Percentiles rank a stretch among this genome's conserved stretches.
Conservation (phyloP, 2,888 invertebrate species). For the Nysson spinosus region DNA sequence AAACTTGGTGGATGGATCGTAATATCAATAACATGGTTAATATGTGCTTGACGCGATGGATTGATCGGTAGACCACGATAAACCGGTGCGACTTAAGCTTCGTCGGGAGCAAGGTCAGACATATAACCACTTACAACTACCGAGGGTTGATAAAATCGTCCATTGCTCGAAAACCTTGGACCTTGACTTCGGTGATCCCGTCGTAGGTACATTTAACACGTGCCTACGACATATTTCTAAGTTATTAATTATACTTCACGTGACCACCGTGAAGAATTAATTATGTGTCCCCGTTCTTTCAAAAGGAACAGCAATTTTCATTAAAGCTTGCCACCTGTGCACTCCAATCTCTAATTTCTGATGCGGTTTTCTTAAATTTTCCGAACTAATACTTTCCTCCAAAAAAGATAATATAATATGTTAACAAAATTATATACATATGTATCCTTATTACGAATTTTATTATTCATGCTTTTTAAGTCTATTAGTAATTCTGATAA, state of each 20-base stretch:
- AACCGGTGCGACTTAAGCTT: constrained; percentile 35
- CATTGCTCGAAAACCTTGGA: constrained; percentile 40
- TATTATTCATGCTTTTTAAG: too few relatives aligned
- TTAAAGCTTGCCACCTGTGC: too few relatives aligned
- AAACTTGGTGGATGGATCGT: constrained; percentile 6
- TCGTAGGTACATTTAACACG: constrained; percentile 33
- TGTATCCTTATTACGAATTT: too few relatives aligned
- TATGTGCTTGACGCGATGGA: constrained; percentile 34
- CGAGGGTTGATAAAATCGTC: constrained; percentile 50
- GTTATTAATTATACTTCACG: constrained; percentile 19
- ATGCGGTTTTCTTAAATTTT: too few relatives aligned
- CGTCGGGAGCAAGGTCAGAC: constrained; percentile 40
- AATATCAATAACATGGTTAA: constrained; percentile 41
- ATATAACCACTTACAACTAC: constrained; percentile 38
- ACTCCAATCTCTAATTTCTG: too few relatives aligned
- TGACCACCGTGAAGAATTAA: too few relatives aligned
- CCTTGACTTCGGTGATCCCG: constrained; percentile 45
- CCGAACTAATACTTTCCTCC: too few relatives aligned
- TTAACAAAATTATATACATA: too few relatives aligned
- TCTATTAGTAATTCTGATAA: too few relatives aligned
- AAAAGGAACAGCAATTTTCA: too few relatives aligned
- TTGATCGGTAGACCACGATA: constrained; percentile 50
- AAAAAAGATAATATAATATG: too few relatives aligned
- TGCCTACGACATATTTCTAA: constrained; percentile 11
- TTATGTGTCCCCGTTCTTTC: too few relatives aligned